Conservation (phyloP, 2,113 vertebrate genomes). For the Osmerus eperlanus region DNA sequence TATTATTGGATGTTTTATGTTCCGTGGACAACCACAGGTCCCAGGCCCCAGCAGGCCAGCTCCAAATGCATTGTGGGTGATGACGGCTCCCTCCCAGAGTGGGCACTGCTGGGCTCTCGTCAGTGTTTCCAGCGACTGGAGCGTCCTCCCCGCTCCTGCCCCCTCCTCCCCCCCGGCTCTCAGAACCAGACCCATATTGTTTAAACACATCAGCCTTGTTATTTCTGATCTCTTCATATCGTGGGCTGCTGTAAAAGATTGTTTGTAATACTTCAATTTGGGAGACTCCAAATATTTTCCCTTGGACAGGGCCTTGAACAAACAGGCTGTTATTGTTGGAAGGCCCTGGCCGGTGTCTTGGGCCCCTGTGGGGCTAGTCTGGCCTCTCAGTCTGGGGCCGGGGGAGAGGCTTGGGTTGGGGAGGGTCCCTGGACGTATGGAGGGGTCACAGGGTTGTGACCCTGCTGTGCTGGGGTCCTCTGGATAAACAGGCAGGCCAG, state of each 20-base stretch:
- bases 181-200: constrained; percentile 45
- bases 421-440: constrained; percentile 35
- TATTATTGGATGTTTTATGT: constrained; percentile 44
- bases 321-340: constrained; percentile 72
- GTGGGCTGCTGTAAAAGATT: constrained; percentile 58
- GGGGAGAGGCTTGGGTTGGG: constrained; percentile 31
- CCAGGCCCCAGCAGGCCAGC: constrained; percentile 15
- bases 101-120: neutral
- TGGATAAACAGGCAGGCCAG: no score
- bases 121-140: neutral
- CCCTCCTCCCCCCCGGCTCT: constrained; percentile 37
- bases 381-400: constrained; percentile 45
- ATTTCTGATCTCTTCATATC: constrained; percentile 63
- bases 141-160: constrained; percentile 19
- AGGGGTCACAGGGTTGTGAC: constrained; percentile 35
- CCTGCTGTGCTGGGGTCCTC: constrained; percentile 25
- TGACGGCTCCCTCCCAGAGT: constrained; percentile 24
- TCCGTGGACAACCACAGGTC: constrained; percentile 18
- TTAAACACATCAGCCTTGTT: constrained; percentile 58
- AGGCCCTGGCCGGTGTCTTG: constrained; percentile 43
- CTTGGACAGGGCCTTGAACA: constrained; percentile 67
- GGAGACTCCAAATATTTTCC: constrained; percentile 74
- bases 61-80: neutral
- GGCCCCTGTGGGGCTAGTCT: constrained; percentile 31
- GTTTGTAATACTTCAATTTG: constrained; percentile 72